phyloP scores from a whole-genome alignment of 2,888 invertebrate species.

The Apodemia duryi region DNA sequence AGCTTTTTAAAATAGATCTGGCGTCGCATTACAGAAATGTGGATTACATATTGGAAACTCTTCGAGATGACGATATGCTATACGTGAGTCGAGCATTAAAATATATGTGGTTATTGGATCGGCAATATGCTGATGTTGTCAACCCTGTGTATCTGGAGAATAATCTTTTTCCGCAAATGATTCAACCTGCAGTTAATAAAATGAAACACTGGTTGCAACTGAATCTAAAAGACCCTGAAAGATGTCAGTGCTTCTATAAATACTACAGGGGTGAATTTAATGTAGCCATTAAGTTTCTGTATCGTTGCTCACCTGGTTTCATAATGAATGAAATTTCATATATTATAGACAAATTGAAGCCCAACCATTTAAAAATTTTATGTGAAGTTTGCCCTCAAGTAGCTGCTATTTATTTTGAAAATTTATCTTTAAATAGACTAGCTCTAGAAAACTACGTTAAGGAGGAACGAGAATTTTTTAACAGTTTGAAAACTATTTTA shows the following conservation, averaged over 20 bases:
- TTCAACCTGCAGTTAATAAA: constrained; percentile 46
- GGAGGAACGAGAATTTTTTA: constrained; percentile 36
- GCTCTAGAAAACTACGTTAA: constrained; percentile 36
- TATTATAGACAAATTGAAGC: constrained; percentile 42
- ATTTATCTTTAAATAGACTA: constrained; percentile 35
- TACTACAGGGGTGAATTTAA: constrained; percentile 43
- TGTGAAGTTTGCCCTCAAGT: constrained; percentile 44
- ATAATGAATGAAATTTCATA: constrained; percentile 39
- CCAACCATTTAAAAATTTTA: constrained; percentile 45
- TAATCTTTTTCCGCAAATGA: constrained; percentile 51
- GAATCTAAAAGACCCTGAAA: constrained; percentile 38
- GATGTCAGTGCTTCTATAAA: constrained; percentile 48
- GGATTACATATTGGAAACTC: constrained; percentile 46
- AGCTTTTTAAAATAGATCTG: constrained; percentile 55
- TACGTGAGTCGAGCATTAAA: constrained; percentile 56
- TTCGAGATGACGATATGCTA: constrained; percentile 55
- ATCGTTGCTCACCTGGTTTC: constrained; percentile 43
- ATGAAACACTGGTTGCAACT: constrained; percentile 49
- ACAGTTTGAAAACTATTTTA: constrained; percentile 42
- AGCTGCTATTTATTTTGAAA: constrained; percentile 45
- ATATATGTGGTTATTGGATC: constrained; percentile 47
- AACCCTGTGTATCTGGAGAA: constrained; percentile 51
- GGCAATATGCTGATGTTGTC: constrained; percentile 40
- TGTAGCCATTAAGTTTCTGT: constrained; percentile 45
- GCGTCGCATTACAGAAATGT: constrained; percentile 46